Conservation (phyloP, 1,140 invertebrate genomes). For the Aphaenogaster ashmeadi region DNA sequence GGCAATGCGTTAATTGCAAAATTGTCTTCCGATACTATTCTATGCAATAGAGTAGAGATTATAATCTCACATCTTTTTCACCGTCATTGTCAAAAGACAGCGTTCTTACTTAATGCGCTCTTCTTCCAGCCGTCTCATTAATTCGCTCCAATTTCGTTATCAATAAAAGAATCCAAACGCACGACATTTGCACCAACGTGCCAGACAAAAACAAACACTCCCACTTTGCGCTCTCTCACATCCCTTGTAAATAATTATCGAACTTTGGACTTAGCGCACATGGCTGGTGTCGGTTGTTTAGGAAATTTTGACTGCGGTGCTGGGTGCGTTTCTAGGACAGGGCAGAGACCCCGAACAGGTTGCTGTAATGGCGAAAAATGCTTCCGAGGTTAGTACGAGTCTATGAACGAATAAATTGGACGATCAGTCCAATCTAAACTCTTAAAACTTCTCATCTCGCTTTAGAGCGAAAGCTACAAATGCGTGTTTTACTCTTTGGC, state of each 20-base stretch:
- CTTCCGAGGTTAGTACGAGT: conserved; percentile 93
- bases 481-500: background rate
- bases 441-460: background rate
- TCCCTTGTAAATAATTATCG: conserved; percentile 72
- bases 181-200: background rate
- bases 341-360: conserved; percentile 95
- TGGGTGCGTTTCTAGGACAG: conserved; percentile 95
- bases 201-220: background rate
- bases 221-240: background rate
- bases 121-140: background rate
- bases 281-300: conserved; percentile 88
- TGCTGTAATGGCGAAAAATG: conserved; percentile 96
- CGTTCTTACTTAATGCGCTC: background rate
- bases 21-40: background rate
- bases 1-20: background rate
- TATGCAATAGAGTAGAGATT: background rate
- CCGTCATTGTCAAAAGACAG: background rate
- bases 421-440: background rate
- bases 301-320: conserved; percentile 95
- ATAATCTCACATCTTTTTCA: background rate
- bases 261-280: conserved; percentile 81
- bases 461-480: background rate
- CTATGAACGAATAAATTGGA: conserved; percentile 26
- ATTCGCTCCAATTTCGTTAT: background rate
- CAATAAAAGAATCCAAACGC: background rate